phyloP scores from a whole-genome alignment of 1,140 invertebrate genomes.

The Orchesella cincta region DNA sequence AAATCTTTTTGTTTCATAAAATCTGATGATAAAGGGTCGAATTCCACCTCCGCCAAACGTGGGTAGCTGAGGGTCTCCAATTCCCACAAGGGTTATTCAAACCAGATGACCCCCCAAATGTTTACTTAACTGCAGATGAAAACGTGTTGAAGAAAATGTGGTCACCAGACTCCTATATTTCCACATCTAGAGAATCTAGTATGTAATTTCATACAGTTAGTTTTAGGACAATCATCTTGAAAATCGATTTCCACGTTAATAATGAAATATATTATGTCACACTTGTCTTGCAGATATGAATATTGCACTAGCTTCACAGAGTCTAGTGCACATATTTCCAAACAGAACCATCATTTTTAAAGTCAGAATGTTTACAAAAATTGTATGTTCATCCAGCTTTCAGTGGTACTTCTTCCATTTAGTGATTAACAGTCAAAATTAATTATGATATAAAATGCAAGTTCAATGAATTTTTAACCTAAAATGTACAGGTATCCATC shows the following conservation, averaged over 20 bases:
- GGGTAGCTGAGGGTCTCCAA: constrained; percentile 72
- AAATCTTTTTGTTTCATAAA: neutral
- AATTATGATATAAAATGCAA: constrained; percentile 82
- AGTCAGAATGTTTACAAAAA: constrained; percentile 76
- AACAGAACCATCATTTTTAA: constrained; percentile 78
- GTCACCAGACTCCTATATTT: constrained; percentile 83
- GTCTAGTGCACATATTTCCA: constrained; percentile 33
- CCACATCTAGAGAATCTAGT: constrained; percentile 81
- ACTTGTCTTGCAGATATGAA: constrained; percentile 20
- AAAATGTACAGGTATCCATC: no score
- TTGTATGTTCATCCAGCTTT: constrained; percentile 83
- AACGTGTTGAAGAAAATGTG: constrained; percentile 79
- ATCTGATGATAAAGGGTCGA: constrained; percentile 66
- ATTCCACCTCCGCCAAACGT: constrained; percentile 79
- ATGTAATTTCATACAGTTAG: no score
- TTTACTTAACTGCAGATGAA: constrained; percentile 73
- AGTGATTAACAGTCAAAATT: constrained; percentile 80
- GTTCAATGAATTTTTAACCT: no score
- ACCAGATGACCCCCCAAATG: constrained; percentile 60
- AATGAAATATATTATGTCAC: neutral
- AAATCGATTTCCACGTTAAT: no score
- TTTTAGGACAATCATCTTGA: no score
- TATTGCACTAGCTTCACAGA: neutral
- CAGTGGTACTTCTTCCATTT: no score
- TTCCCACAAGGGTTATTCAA: constrained; percentile 73